A percentile compares a stretch with the other conserved stretches of the same genome.
These are phyloP conservation scores for Limnodromus scolopaceus DNA, from an alignment of 2,797 vertebrate genomes.

Conservation along the genomic window DNA sequence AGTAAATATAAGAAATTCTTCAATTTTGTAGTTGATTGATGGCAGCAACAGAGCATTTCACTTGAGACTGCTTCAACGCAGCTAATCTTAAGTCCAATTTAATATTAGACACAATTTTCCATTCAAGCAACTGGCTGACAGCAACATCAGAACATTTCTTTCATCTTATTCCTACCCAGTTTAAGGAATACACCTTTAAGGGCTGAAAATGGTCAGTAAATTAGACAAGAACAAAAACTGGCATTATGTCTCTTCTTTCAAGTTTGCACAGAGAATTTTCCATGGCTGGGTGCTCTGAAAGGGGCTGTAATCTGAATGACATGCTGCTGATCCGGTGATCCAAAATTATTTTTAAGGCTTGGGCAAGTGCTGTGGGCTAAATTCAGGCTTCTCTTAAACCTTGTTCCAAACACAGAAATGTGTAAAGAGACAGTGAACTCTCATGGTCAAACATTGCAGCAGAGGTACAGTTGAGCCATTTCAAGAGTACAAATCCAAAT, in stretches of 20 bases:
- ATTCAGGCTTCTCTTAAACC: not conserved
- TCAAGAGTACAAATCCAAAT: not conserved
- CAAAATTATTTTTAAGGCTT: conserved; percentile 16
- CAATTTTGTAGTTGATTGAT: not conserved
- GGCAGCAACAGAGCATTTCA: conserved; percentile 2
- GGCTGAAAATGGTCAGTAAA: conserved; percentile 27
- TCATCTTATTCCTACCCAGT: conserved; percentile 1
- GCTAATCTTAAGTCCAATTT: conserved; percentile 21
- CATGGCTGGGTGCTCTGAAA: not conserved
- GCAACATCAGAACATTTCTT: conserved; percentile 27
- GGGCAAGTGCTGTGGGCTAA: not conserved
- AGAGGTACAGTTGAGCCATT: not conserved
- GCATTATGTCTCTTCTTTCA: conserved; percentile 23
- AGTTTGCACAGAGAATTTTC: conserved; percentile 31
- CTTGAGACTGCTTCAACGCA: conserved; percentile 4
- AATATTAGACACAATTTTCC: conserved; percentile 31
- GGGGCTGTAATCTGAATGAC: conserved; percentile 22
- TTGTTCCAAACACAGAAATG: not conserved
- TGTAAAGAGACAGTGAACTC: not conserved
- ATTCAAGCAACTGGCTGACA: not conserved
- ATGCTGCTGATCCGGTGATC: not conserved
- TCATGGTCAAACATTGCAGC: not conserved
- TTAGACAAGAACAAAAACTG: conserved; percentile 47
- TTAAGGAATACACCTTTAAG: conserved; percentile 8
- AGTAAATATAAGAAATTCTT: not conserved